These are phyloP conservation scores for Apamea crenata DNA, from an alignment of 2,888 invertebrate genomes.

Conservation along the genomic window DNA sequence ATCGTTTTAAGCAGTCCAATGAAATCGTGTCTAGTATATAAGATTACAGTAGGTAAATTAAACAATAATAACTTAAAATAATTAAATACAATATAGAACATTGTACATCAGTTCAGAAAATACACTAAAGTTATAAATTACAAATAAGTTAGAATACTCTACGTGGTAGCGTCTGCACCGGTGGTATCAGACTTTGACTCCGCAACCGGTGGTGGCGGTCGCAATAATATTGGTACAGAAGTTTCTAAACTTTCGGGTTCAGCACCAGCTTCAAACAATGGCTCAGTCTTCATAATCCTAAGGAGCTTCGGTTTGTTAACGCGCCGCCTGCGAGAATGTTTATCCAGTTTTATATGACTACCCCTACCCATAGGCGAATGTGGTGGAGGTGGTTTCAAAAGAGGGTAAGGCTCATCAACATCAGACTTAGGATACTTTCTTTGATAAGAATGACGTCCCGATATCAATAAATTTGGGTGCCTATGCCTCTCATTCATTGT, in stretches of 20 bases:
- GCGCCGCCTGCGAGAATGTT: conserved; percentile 78
- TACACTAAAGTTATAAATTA: conserved; percentile 30
- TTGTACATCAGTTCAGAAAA: conserved; percentile 63
- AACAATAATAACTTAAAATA: conserved; percentile 39
- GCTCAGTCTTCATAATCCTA: conserved; percentile 81
- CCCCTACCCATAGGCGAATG: conserved; percentile 74
- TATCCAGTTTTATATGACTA: conserved; percentile 75
- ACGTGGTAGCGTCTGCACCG: conserved; percentile 43
- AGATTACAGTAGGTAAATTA: conserved; percentile 33
- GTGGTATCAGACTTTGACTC: conserved; percentile 76
- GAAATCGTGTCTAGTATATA: conserved; percentile 23
- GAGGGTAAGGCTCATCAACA: conserved; percentile 83
- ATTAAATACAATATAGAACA: conserved; percentile 63
- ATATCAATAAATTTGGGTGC: conserved; percentile 76
- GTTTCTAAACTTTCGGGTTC: conserved; percentile 73
- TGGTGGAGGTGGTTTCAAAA: conserved; percentile 86
- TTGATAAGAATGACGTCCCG: conserved; percentile 77
- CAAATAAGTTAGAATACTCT: conserved; percentile 35
- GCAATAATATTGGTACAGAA: conserved; percentile 76
- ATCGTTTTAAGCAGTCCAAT: conserved; percentile 45
- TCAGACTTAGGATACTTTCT: conserved; percentile 82
- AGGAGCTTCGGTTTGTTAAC: conserved; percentile 78
- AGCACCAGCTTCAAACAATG: conserved; percentile 81
- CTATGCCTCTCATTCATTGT: conserved; percentile 76
- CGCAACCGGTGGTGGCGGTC: conserved; percentile 77